Evolutionary conservation across 2,113 vertebrate genomes (phyloP), one percentile per base, ranked within the genome.

Genomic region (Seriola dumerili): DNA sequence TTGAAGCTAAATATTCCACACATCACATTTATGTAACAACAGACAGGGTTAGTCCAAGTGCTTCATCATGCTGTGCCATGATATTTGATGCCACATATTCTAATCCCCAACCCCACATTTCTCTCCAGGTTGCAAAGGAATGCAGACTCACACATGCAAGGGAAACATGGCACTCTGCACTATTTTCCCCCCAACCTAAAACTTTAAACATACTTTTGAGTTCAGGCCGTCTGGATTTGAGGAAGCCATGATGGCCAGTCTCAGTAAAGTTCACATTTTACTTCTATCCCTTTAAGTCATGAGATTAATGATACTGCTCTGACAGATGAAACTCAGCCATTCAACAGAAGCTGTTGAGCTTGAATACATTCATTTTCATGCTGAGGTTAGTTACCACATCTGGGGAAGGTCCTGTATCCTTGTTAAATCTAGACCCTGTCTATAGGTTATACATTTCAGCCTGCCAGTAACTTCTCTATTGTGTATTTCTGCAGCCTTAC

Each of bases 121-220:
- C 36, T 42, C 21, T 62, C 34, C 14, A 42, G 36, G 34, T 52
- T 40, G 67, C 17, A 42, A 34, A 40, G 67, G 73, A 77, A 58
- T 65, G 8, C 50, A 13, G 52, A 14, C 67, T 13, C 61, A 36
- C 65, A n/a, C 29, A 71, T 13, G 0, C 25, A 57, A 29, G 1
- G 67, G 65, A 83, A 76, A 71, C 59, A 83, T 65, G 73, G 29
- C 81, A 50, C 34, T 52, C 61, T 21, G 0, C 12, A 29, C 11
- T 21, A 42, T 61, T 66, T 72, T 25, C 13, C 3, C 46, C 40
- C 12, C 1, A 44, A 19, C 8, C 16, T 48, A n/a, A 48, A 69
- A 57, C n/a, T 21, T 50, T 14, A 64, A 57, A 58, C 57, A 65
- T 71, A 57, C 5, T 16, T 69, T 23, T n/a, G 38, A 63, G 29